Base-by-base conservation (phyloP, 2,113 vertebrate genomes). In the Charadrius vociferus region DNA sequence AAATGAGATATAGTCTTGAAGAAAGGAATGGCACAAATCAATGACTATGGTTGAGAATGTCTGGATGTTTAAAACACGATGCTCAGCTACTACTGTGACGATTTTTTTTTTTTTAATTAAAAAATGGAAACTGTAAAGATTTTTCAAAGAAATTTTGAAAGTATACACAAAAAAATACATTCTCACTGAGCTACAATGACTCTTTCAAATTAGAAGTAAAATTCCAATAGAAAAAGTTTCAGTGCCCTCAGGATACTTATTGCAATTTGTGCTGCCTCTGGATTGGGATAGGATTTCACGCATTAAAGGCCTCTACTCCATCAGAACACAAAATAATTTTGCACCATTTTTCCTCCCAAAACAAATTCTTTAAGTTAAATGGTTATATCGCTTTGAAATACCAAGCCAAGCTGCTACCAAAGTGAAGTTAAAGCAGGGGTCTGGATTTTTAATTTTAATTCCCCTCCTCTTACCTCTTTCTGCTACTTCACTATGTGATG, bases 401-500 rank as follows among this genome's bases (percentile, higher is more conserved):
- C 63, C 30, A 29, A 7, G 8, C 59, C 50, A 84, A 58, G 37
- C 9, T 50, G 59, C 53, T 30, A 66, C 5, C 6, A 7, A 82
- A 67, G 30, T 18, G 7, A 93, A 93, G 23, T 34, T 52, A 20
- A 90, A 58, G 21, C 6, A 63, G 10, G 17, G 14, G 0, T 45
- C 47, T 62, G 37, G 32, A 50, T n/a, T 84, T 66, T 26, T 11
- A 56, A 39, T 34, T 86, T 50, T 68, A 52, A 27, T 88, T 84
- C 15, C 43, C 21, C 11, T 83, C 23, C 34, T 68, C 84, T 93
- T 98, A 99, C 99, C 99, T 99, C 98, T 99, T 71, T 99, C 99
- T 82, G 98, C 79, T 65, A 97, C 98, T 95, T 99, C 99, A 12
- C 95, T 92, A 52, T 98, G 98, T 7, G 98, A 97, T 34, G 98